A percentile compares a stretch with the other conserved stretches of the same genome.
Conservation (phyloP, 1,140 invertebrate genomes). For the Caenorhabditis briggsae region DNA sequence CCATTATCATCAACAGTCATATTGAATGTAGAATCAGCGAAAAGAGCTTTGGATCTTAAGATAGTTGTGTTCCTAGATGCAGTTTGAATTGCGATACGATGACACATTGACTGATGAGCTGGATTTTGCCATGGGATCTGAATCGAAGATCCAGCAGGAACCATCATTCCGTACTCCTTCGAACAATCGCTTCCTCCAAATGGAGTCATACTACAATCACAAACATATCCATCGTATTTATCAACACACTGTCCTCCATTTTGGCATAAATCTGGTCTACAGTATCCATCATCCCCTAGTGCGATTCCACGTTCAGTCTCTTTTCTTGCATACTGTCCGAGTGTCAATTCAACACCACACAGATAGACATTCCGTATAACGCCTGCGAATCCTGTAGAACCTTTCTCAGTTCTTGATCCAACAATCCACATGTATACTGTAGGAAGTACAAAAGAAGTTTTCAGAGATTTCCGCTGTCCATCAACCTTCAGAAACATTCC, state of each 20-base stretch:
- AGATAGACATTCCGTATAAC: slow-evolving; percentile 74
- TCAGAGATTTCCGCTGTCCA: slow-evolving; percentile 64
- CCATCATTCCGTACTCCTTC: slow-evolving; percentile 77
- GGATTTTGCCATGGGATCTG: slow-evolving; percentile 77
- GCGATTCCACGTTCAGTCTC: slow-evolving; percentile 66
- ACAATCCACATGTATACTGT: slow-evolving; percentile 70
- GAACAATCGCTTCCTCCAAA: slow-evolving; percentile 74
- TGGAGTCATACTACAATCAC: slow-evolving; percentile 76
- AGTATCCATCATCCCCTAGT: slow-evolving; percentile 72
- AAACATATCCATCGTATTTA: slow-evolving; percentile 74
- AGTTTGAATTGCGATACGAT: slow-evolving; percentile 75
- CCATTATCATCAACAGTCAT: slow-evolving; percentile 68
- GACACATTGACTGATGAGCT: slow-evolving; percentile 74
- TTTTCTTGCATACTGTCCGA: slow-evolving; percentile 67
- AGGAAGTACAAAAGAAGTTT: slow-evolving; percentile 70
- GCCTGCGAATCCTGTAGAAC: slow-evolving; percentile 73
- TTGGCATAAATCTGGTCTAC: slow-evolving; percentile 67
- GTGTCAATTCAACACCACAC: slow-evolving; percentile 68
- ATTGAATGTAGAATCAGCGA: slow-evolving; percentile 76
- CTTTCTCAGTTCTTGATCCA: slow-evolving; percentile 70
- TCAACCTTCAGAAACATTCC: slow-evolving; percentile 71
- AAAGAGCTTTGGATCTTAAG: slow-evolving; percentile 71
- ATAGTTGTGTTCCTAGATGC: slow-evolving; percentile 65
- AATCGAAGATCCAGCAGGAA: slow-evolving; percentile 73
- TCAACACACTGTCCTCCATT: slow-evolving; percentile 74